These are phyloP conservation scores for Poicephalus gulielmi DNA, from an alignment of 2,113 vertebrate genomes.

Conservation along the genomic window DNA sequence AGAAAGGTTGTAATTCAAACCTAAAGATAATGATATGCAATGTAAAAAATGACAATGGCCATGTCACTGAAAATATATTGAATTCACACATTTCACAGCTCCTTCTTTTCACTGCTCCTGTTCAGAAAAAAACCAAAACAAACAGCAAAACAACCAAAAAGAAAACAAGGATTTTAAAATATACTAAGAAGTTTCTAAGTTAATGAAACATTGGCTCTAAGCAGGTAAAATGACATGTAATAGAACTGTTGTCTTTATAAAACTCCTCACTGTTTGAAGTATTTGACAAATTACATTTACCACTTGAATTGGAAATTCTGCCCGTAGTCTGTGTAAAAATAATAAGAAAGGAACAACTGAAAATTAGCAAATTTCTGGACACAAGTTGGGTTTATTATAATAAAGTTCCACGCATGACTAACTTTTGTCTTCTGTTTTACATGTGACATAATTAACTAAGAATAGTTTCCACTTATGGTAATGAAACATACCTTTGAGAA, in stretches of 20 bases:
- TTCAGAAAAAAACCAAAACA: neutral
- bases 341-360: neutral
- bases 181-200: neutral
- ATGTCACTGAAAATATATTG: neutral
- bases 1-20: neutral
- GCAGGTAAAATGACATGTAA: neutral
- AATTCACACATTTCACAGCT: neutral
- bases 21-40: neutral
- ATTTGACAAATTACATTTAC: neutral
- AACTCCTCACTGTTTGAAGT: neutral
- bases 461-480: neutral
- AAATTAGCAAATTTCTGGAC: neutral
- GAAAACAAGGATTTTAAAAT: neutral
- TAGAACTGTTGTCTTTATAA: neutral
- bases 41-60: neutral
- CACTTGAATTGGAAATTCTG: neutral
- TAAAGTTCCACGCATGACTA: neutral
- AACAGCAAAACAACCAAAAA: neutral
- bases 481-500: neutral
- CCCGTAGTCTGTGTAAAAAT: neutral
- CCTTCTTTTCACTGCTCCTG: neutral
- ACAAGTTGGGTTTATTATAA: neutral
- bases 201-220: neutral
- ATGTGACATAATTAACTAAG: neutral
- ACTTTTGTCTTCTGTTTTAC: neutral